Evolutionary conservation across 2,797 vertebrate species (phyloP).

Genomic region (Hybognathus amarus): DNA sequence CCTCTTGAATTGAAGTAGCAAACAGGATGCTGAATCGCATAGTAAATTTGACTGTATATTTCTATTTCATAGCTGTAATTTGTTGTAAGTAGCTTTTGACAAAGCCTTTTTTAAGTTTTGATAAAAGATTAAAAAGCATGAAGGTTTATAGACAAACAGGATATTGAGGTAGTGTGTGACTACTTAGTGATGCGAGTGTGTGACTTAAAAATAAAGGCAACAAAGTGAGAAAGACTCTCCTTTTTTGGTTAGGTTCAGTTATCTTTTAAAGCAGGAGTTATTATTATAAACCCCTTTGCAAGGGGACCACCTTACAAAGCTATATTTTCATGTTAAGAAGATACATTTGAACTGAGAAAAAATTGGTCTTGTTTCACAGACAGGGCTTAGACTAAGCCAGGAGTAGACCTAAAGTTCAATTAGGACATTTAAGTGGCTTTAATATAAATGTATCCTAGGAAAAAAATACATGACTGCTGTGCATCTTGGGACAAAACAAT

Average conservation of each 20-base stretch:
- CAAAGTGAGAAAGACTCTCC: neutral
- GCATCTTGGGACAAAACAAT: too few relatives aligned
- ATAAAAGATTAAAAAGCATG: neutral
- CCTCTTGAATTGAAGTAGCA: neutral
- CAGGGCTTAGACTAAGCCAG: too few relatives aligned
- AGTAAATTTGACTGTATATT: neutral
- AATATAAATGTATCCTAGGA: too few relatives aligned
- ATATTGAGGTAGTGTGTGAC: neutral
- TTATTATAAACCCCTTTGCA: neutral
- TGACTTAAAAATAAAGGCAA: neutral
- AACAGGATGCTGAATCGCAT: neutral
- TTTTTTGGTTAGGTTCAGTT: neutral
- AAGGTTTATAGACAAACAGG: neutral
- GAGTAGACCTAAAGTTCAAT: too few relatives aligned
- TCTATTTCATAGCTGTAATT: neutral
- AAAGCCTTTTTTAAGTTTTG: neutral
- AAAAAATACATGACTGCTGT: too few relatives aligned
- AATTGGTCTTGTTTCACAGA: neutral
- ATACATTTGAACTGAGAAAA: neutral
- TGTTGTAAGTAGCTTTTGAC: neutral
- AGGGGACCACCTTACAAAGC: neutral
- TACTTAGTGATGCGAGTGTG: neutral
- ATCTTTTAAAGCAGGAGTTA: neutral
- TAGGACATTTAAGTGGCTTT: too few relatives aligned
- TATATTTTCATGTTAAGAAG: neutral